Evolutionary conservation across 2,888 invertebrate species (phyloP).

Genomic region (Gymnoscelis rufifasciata): DNA sequence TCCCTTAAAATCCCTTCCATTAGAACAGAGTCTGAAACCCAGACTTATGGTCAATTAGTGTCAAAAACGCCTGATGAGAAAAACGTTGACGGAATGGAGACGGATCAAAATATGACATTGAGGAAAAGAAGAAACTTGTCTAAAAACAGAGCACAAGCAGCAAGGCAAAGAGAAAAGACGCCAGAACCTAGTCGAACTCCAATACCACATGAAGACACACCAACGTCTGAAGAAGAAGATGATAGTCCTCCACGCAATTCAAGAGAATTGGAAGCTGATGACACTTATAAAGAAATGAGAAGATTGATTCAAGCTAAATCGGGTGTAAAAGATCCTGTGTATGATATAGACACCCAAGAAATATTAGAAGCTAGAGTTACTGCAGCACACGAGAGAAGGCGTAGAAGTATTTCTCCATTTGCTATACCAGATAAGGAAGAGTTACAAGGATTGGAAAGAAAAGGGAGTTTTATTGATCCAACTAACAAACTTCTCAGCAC

Average conservation of each 20-base stretch:
- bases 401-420: conserved; percentile 75
- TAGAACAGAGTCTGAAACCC: conserved; percentile 58
- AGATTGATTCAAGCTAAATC: conserved; percentile 64
- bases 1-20: conserved; percentile 52
- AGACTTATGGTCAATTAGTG: conserved; percentile 49
- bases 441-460: conserved; percentile 51
- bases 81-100: conserved; percentile 50
- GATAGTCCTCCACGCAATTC: conserved; percentile 48
- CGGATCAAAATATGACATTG: conserved; percentile 70
- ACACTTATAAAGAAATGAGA: conserved; percentile 72
- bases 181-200: conserved; percentile 70
- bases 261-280: conserved; percentile 71
- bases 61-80: conserved; percentile 44
- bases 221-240: conserved; percentile 77
- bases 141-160: conserved; percentile 73
- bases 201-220: conserved; percentile 80
- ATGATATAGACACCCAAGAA: conserved; percentile 68
- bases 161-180: conserved; percentile 71
- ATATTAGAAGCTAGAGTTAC: conserved; percentile 65
- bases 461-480: conserved; percentile 73
- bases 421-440: conserved; percentile 69
- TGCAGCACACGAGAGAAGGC: conserved; percentile 66
- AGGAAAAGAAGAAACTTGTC: conserved; percentile 81
- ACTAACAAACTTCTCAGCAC: conserved; percentile 68
- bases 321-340: conserved; percentile 63